Evolutionary conservation across 2,797 vertebrate species (phyloP), one percentile per base, ranked within the genome.

Genomic region (Xyrichtys novacula): DNA sequence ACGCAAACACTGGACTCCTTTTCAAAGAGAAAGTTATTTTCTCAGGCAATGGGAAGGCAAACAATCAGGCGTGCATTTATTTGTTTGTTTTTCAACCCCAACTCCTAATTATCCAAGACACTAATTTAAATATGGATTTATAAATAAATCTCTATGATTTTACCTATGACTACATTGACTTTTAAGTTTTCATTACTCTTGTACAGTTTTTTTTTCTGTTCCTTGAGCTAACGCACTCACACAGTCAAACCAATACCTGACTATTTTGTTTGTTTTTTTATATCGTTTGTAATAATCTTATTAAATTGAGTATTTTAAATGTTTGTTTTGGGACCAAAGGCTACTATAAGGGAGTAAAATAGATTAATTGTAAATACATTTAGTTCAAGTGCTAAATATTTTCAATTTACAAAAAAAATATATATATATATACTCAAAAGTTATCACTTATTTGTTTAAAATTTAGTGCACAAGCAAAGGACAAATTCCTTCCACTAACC

Each of bases 1-100:
- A 75, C 17, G 52, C 81, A 88, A 91, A 90, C 89, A 85, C 71
- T 86, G 86, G 87, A 87, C 84, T 83, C 77, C 44, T 88, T 90
- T 91, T 90, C 85, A 92, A 92, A 91, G 89, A 81, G 74, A 88
- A 85, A 88, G 65, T 83, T 87, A 80, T 88, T 83, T 90, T 92
- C 74, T 53, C 75, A 78, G 78, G 77, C 87, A 90, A 78, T 68
- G 64, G 62, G 65, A 89, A 88, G 78, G 81, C 83, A 90, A 88
- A 91, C 86, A 91, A 89, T 90, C 73, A 62, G 74, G 77, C 31
- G 55, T 83, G 59, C 64, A 88, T 87, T 82, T 81, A 82, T 89
- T 87, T 87, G 80, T 86, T 90, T 89, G 80, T 66, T 89, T 87
- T 85, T 78, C 38, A 50, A 73, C 43, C 65, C 50, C 59, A 76